Base-by-base conservation (phyloP, 2,797 vertebrate species). In the Sciurus carolinensis region DNA sequence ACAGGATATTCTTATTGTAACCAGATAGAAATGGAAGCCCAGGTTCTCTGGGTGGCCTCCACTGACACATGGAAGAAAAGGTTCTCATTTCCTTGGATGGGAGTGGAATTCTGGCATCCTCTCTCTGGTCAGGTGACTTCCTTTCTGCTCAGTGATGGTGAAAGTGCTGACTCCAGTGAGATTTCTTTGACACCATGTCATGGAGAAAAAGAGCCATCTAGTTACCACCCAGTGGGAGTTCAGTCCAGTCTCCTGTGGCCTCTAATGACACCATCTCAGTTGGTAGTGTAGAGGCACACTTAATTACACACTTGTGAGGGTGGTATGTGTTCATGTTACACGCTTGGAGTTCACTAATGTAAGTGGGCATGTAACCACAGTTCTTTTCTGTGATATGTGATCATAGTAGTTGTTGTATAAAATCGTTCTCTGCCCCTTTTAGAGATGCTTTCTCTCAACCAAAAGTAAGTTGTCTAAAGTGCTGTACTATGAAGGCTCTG, bases 171-270 rank as follows among this genome's bases (percentile, higher is more conserved):
- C 9, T 69, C 30, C 14, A 76, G 5, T 71, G 82, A 92, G 26
- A 12, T 18, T 76, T 12, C 10, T 69, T 81, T 80, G 13, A 90
- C 0, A 81, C 13, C 12, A n/a, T 30, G 1, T 26, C 17, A 72
- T 13, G 50, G 6, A 11, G 3, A 44, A 47, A 11, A 4, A 6
- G 0, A 33, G 2, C 12, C 10, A 54, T 22, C 24, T 73, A 20
- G 12, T 79, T 62, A 22, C 3, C 47, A 26, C 7, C 30, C 6
- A 62, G 64, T 69, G 26, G 84, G 20, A 5, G 24, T 64, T 73
- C 39, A 72, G 14, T 73, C 26, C 20, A 50, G 15, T 18, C 0
- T 72, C n/a, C 7, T 13, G 5, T 79, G 6, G 12, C 75, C 30
- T 82, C 13, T 76, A 12, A 8, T 77, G 11, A 47, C 15, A 39